Conservation (phyloP, 2,888 invertebrate genomes). For the Nesidiocoris tenuis region DNA sequence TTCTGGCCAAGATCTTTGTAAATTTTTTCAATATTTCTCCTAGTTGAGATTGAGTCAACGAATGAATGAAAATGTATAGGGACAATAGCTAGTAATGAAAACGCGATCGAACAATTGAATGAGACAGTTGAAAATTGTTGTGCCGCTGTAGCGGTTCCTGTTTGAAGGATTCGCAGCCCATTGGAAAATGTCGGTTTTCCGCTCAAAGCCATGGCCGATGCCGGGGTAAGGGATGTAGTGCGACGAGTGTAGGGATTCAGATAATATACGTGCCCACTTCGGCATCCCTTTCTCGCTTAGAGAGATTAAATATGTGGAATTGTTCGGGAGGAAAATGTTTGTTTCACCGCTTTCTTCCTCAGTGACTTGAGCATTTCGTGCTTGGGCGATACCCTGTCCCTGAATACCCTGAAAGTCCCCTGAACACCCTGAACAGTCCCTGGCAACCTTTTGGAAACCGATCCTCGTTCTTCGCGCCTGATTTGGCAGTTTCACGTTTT, state of each 20-base stretch:
- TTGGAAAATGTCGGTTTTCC: not conserved
- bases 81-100: too few relatives aligned
- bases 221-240: not conserved
- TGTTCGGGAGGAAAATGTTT: slow-evolving; percentile 40
- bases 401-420: not conserved
- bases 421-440: not conserved
- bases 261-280: too few relatives aligned
- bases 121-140: too few relatives aligned
- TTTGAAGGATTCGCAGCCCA: not conserved
- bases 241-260: too few relatives aligned
- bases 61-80: too few relatives aligned
- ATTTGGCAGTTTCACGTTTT: slow-evolving; percentile 26
- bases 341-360: slow-evolving; percentile 24
- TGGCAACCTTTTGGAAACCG: not conserved
- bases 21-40: too few relatives aligned
- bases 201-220: not conserved
- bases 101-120: too few relatives aligned
- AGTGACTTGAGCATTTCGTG: slow-evolving; percentile 10
- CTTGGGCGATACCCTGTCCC: not conserved
- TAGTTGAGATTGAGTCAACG: too few relatives aligned
- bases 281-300: not conserved
- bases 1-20: too few relatives aligned
- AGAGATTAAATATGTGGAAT: slow-evolving; percentile 37
- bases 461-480: slow-evolving; percentile 20
- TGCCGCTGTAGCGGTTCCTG: too few relatives aligned